phyloP scores from a whole-genome alignment of 2,113 vertebrate species.

The Aix galericulata region DNA sequence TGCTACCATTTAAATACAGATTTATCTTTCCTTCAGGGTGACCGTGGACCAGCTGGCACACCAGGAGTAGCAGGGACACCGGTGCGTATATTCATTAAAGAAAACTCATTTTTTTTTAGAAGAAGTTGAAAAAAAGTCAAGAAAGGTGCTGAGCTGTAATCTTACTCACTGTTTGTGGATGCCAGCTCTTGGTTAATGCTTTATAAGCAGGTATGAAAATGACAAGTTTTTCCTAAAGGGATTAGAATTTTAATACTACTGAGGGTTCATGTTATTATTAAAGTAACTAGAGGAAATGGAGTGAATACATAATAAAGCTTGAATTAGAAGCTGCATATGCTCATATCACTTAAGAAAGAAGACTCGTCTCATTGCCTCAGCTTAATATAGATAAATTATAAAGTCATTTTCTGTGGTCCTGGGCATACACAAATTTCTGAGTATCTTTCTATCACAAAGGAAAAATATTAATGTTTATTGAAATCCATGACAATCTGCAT shows the following conservation, averaged over 20 bases:
- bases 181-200: neutral
- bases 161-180: neutral
- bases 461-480: neutral
- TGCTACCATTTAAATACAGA: neutral
- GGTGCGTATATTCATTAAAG: conserved; percentile 73
- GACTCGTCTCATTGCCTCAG: neutral
- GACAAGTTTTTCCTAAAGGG: neutral
- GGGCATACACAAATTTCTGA: neutral
- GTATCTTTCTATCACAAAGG: neutral
- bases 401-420: neutral
- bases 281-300: neutral
- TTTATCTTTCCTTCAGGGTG: conserved; percentile 80
- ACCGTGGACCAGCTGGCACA: conserved; percentile 82
- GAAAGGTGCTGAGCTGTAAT: neutral
- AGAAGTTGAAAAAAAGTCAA: neutral
- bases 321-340: neutral
- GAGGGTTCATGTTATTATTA: neutral
- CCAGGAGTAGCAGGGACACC: conserved; percentile 78
- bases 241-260: neutral
- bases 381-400: conserved; percentile 17
- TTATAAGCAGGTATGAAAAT: neutral
- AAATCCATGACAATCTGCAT: neutral
- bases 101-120: neutral
- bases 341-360: neutral
- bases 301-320: neutral